phyloP scores from a whole-genome alignment of 2,113 vertebrate genomes.

The Chascanopsetta lugubris region DNA sequence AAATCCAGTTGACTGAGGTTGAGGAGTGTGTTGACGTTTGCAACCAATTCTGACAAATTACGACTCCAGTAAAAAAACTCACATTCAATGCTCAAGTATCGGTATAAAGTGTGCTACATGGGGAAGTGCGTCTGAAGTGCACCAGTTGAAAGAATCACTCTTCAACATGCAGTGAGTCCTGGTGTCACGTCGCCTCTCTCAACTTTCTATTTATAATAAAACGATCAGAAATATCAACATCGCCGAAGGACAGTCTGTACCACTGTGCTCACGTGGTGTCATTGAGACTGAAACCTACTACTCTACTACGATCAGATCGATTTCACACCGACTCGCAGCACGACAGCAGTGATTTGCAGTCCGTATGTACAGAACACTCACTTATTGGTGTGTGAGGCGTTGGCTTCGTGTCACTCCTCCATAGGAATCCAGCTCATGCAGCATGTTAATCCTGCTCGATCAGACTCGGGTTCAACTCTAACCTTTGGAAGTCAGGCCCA shows the following conservation, averaged over 20 bases:
- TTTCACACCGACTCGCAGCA: background rate
- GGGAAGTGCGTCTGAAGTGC: background rate
- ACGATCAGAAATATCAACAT: background rate
- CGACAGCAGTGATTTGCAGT: background rate
- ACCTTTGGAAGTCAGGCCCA: too few relatives aligned
- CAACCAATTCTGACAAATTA: accelerated
- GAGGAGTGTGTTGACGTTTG: background rate
- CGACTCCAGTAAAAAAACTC: background rate
- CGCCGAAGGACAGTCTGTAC: constrained; percentile 5
- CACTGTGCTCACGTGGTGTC: background rate
- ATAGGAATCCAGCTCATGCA: background rate
- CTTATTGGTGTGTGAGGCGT: background rate
- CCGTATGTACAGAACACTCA: background rate
- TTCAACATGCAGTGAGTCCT: background rate
- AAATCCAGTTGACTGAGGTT: too few relatives aligned
- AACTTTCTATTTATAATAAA: background rate
- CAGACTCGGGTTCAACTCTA: too few relatives aligned
- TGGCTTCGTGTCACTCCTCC: background rate
- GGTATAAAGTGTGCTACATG: too few relatives aligned
- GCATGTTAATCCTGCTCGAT: background rate
- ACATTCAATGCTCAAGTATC: background rate
- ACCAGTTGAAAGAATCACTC: background rate
- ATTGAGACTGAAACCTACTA: too few relatives aligned
- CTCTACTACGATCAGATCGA: background rate
- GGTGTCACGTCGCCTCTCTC: too few relatives aligned